These are phyloP conservation scores for Helogale parvula DNA, from an alignment of 2,113 vertebrate genomes.

Conservation along the genomic window DNA sequence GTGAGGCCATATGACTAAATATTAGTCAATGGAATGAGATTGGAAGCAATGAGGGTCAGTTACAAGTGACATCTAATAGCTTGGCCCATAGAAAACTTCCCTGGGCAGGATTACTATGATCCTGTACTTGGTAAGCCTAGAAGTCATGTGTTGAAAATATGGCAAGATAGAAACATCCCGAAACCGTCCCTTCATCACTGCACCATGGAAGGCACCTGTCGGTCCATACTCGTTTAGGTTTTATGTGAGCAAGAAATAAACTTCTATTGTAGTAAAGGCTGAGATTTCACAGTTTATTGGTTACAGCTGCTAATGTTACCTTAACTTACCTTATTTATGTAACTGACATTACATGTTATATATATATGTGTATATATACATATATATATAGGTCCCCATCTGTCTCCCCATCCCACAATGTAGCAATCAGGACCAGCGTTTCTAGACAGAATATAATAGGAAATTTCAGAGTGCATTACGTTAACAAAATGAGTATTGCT, in stretches of 20 bases:
- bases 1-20: not conserved
- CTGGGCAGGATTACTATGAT: not conserved
- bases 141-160: not conserved
- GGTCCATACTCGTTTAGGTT: not conserved
- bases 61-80: not conserved
- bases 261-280: not conserved
- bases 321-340: not conserved
- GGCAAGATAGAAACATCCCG: not conserved
- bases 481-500: not conserved
- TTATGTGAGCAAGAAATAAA: slow-evolving; percentile 27
- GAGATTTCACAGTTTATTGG: not conserved
- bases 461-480: not conserved
- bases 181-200: not conserved
- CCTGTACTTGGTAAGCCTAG: not conserved
- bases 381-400: not conserved
- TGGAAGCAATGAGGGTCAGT: not conserved
- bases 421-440: not conserved
- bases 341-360: not conserved
- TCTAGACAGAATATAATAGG: not conserved
- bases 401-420: not conserved
- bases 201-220: not conserved
- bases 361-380: no score
- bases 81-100: not conserved
- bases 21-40: not conserved
- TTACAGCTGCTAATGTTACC: not conserved